Percentiles rank a stretch among this genome's conserved stretches.
Conservation (phyloP, 1,140 invertebrate species). For the Drosophila rhopaloa region DNA sequence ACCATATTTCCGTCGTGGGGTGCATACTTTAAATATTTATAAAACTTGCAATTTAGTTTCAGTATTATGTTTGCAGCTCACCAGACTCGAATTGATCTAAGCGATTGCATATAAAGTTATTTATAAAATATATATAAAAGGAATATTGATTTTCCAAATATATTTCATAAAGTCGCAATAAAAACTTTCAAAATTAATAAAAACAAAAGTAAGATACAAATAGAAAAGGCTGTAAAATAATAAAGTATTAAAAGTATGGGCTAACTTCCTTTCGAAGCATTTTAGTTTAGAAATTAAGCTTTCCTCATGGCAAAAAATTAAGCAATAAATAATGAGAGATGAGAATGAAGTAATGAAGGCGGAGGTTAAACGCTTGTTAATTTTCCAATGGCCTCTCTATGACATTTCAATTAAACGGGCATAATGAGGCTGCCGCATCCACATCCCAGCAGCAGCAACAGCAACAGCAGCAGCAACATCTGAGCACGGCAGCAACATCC, state of each 20-base stretch:
- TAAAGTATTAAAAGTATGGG: too few relatives aligned
- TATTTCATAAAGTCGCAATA: too few relatives aligned
- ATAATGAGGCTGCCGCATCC: slow-evolving; percentile 38
- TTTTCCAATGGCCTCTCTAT: slow-evolving; percentile 55
- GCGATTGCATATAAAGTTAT: neutral
- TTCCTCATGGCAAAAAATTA: slow-evolving; percentile 7
- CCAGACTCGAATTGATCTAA: neutral
- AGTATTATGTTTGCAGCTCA: neutral
- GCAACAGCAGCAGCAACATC: neutral
- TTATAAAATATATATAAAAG: too few relatives aligned
- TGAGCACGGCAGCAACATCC: slow-evolving; percentile 5
- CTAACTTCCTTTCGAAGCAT: too few relatives aligned
- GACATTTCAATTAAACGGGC: slow-evolving; percentile 58
- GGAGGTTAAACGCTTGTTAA: slow-evolving; percentile 49
- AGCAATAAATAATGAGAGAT: slow-evolving; percentile 24
- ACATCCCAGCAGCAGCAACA: neutral
- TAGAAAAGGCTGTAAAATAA: too few relatives aligned
- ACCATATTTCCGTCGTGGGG: slow-evolving; percentile 14
- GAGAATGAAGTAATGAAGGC: slow-evolving; percentile 40
- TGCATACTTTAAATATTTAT: slow-evolving; percentile 19
- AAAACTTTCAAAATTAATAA: too few relatives aligned
- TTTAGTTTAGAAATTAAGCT: too few relatives aligned
- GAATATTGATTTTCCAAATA: neutral
- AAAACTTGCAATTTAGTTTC: slow-evolving; percentile 4
- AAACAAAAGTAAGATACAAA: too few relatives aligned